Base-by-base conservation (phyloP, 2,888 invertebrate genomes). In the Druceiella hillmani region DNA sequence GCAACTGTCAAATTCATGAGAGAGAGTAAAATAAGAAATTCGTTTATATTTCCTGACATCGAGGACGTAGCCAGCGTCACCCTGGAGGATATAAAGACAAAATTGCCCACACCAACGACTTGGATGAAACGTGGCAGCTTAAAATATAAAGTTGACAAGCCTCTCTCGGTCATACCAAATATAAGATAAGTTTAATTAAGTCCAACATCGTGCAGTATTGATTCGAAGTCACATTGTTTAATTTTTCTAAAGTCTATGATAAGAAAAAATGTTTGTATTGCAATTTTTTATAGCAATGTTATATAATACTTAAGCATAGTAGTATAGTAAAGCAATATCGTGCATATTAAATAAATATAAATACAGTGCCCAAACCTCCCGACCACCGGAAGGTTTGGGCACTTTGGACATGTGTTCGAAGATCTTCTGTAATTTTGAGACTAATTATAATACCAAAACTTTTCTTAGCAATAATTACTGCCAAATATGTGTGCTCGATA, bases 1-100 rank as follows among this genome's bases (percentile, higher is more conserved):
- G 47, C 51, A 33, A 48, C 46, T 25, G 38, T 49, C 3, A 51
- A 37, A 17, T 36, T 37, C 45, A 49, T 50, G 48, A 36, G 50
- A 14, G 11, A 41, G 39, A 50, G 48, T 33, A 50, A 50, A 40
- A 44, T 45, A 39, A 14, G 37, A 36, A 45, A 43, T 28, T 45
- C 45, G 2, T 45, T 47, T n/a, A n/a, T n/a, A n/a, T n/a, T 42
- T 33, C 39, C 35, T 32, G 37, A 44, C 28, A 22, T 41, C 25
- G 37, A 41, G n/a, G 41, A 43, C 27, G 14, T 32, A 38, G 17
- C 38, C 4, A 31, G 38, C 15, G 38, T 32, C 38, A n/a, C n/a
- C n/a, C n/a, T 43, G 22, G 27, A 44, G 4, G 39, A 43, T 28
- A 40, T 40, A 26, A 43, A 43, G 37, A 43, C 36, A 13, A 40